phyloP scores from a whole-genome alignment of 2,113 vertebrate species.

The Entelurus aequoreus region DNA sequence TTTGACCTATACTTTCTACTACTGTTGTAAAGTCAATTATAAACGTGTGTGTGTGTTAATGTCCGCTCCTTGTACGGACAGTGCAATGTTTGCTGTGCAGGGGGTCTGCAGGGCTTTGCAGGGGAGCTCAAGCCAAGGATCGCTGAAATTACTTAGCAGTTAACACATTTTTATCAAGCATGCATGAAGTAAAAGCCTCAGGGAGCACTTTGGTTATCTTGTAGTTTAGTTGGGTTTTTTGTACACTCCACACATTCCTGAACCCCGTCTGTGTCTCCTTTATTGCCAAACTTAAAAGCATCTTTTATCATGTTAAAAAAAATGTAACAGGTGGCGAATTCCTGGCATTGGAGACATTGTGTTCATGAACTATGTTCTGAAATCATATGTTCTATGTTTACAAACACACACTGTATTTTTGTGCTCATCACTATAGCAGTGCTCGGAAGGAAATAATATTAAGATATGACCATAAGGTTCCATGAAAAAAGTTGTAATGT shows the following conservation, averaged over 20 bases:
- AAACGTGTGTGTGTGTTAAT: slow-evolving; percentile 22
- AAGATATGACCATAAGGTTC: no score
- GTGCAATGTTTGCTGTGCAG: slow-evolving; percentile 19
- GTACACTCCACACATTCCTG: slow-evolving; percentile 58
- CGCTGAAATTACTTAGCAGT: slow-evolving; percentile 52
- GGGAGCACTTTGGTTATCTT: slow-evolving; percentile 21
- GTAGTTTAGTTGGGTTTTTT: not conserved
- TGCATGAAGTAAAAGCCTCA: slow-evolving; percentile 21
- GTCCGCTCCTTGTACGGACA: slow-evolving; percentile 33
- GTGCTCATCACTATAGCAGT: no score
- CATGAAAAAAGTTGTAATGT: no score
- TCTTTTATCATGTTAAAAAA: not conserved
- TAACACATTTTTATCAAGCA: slow-evolving; percentile 43
- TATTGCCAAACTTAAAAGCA: slow-evolving; percentile 37
- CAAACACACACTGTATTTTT: no score
- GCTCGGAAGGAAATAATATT: no score
- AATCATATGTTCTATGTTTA: not conserved
- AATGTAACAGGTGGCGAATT: no score
- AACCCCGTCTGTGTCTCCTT: slow-evolving; percentile 41
- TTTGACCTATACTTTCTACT: not conserved
- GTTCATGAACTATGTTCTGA: not conserved
- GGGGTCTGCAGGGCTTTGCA: slow-evolving; percentile 39
- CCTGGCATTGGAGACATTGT: not conserved
- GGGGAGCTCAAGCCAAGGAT: slow-evolving; percentile 45
- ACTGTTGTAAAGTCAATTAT: slow-evolving; percentile 28